A percentile compares a stretch with the other conserved stretches of the same genome.
phyloP scores from a whole-genome alignment of 2,888 invertebrate genomes.

The Myopa tessellatipennis region DNA sequence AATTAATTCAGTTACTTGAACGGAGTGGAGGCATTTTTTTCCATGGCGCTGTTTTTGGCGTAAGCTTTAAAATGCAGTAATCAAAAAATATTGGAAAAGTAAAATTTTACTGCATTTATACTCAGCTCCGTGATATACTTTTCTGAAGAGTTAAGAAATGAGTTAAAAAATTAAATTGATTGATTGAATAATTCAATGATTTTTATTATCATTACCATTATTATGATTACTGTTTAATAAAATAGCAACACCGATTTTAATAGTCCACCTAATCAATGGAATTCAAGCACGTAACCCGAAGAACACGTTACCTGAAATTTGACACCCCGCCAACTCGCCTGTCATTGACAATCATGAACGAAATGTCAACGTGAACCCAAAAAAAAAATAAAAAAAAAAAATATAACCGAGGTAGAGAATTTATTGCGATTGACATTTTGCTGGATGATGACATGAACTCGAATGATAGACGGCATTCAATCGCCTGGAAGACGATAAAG shows the following conservation, averaged over 20 bases:
- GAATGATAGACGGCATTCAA: slow-evolving; percentile 7
- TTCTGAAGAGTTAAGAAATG: too few relatives aligned
- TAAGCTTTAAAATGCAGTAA: too few relatives aligned
- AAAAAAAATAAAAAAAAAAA: background rate
- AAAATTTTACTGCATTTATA: too few relatives aligned
- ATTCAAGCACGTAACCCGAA: background rate
- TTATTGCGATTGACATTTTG: slow-evolving; percentile 28
- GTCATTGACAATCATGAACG: background rate
- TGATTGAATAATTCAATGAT: too few relatives aligned
- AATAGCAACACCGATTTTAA: background rate
- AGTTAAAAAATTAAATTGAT: too few relatives aligned
- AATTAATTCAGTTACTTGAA: background rate
- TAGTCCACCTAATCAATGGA: background rate
- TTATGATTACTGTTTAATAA: too few relatives aligned
- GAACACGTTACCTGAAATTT: background rate
- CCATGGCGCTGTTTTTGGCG: background rate
- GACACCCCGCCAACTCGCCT: background rate
- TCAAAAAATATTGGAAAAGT: too few relatives aligned
- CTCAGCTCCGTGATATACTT: too few relatives aligned
- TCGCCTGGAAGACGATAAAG: too few relatives aligned
- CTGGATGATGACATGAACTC: slow-evolving; percentile 1
- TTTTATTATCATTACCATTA: too few relatives aligned
- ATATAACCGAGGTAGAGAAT: background rate
- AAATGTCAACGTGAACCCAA: background rate
- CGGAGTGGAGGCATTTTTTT: background rate